Conservation (phyloP, 2,797 vertebrate species). For the Valencia hispanica region DNA sequence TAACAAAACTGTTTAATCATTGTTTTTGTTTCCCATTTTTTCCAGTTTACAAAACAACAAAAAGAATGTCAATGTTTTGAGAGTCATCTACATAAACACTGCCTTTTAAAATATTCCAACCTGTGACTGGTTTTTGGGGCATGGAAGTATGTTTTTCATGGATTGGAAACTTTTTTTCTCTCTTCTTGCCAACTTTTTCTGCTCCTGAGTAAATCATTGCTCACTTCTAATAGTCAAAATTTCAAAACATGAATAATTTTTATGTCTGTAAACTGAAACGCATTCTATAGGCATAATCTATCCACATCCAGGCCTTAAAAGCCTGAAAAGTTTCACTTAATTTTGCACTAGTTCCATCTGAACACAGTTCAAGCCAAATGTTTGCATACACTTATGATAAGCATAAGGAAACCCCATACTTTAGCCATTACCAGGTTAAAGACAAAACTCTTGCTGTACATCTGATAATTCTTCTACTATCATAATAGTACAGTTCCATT, state of each 20-base stretch:
- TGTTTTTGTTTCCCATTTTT: neutral
- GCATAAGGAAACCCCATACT: too few species aligned
- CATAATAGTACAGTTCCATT: too few species aligned
- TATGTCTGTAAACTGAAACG: neutral
- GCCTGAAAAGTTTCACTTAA: neutral
- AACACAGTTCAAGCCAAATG: too few species aligned
- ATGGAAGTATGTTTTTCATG: neutral
- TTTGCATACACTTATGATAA: too few species aligned
- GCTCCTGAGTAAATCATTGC: neutral
- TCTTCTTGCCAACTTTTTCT: neutral
- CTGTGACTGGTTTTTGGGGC: neutral
- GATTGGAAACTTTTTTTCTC: neutral
- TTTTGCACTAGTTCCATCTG: neutral
- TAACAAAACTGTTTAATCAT: neutral
- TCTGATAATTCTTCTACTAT: too few species aligned
- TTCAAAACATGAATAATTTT: neutral
- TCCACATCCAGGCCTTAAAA: neutral
- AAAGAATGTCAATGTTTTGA: neutral
- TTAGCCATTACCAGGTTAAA: too few species aligned
- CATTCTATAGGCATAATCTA: neutral
- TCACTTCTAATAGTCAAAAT: neutral
- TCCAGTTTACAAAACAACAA: conserved; percentile 1
- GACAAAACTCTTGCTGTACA: too few species aligned
- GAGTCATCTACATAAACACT: neutral
- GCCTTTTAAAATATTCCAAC: neutral